Evolutionary conservation across 2,113 vertebrate species (phyloP).

Genomic region (Lethenteron camtschaticum): DNA sequence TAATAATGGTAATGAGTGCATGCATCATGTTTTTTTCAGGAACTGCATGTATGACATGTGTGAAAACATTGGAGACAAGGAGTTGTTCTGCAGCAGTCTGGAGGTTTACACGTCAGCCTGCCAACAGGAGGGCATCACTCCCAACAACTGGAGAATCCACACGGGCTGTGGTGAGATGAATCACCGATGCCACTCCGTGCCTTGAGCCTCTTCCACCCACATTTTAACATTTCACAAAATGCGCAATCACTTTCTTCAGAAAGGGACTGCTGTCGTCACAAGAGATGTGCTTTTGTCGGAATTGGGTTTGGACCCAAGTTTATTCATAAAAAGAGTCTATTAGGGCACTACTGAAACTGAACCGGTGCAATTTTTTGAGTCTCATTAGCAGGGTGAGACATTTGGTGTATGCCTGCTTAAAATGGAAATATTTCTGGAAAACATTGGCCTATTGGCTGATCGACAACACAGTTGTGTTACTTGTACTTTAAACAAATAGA

Average conservation of each 20-base stretch:
- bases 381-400: too few species aligned
- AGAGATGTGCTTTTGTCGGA: too few species aligned
- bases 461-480: too few species aligned
- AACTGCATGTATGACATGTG: conserved; percentile 19
- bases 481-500: too few species aligned
- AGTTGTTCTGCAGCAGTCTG: conserved; percentile 17
- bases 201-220: not conserved
- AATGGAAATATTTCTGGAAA: too few species aligned
- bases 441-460: too few species aligned
- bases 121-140: conserved; percentile 15
- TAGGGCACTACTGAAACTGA: too few species aligned
- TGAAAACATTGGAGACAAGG: conserved; percentile 10
- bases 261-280: not conserved
- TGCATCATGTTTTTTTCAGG: conserved; percentile 10
- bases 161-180: conserved; percentile 15
- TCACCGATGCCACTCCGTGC: not conserved
- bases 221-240: not conserved
- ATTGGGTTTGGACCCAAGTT: too few species aligned
- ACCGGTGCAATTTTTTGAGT: too few species aligned
- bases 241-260: not conserved
- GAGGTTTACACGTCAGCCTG: conserved; percentile 17
- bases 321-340: too few species aligned
- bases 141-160: conserved; percentile 17
- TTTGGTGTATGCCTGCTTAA: too few species aligned
- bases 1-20: too few species aligned